Base-by-base conservation (phyloP, 2,888 invertebrate species). In the Lasiommata megera region DNA sequence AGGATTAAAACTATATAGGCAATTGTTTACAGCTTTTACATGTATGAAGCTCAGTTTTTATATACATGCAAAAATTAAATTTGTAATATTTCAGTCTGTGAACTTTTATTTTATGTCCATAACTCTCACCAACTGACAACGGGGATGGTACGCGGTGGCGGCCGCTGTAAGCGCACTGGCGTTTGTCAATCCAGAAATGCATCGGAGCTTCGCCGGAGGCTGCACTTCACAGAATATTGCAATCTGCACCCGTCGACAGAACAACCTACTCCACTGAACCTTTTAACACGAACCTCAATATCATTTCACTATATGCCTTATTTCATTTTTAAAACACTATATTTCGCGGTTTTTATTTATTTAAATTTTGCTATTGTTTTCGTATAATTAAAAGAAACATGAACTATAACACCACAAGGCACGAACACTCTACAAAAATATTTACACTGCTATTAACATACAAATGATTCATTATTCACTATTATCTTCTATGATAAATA, bases 101-200 rank as follows among this genome's bases (percentile, higher is more conserved):
- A n/a, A n/a, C n/a, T n/a, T n/a, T n/a, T n/a, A n/a, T n/a, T n/a
- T n/a, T n/a, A n/a, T n/a, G n/a, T n/a, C n/a, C n/a, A n/a, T n/a
- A n/a, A 23, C 3, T 23, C 67, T 68, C 71, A 83, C 93, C 92
- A 67, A 93, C 91, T 63, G 93, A 93, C 67, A 94, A 78, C 38
- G 94, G 94, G 56, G 94, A 93, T 64, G 94, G 94, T 66, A 94
- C 93, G 66, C 94, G 92, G 71, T 93, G 93, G 74, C 95, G 93
- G 74, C 95, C 94, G 77, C 92, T 93, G 84, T 94, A 95, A 71
- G 94, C 94, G 88, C 94, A 95, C 91, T 95, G 94, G 81, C 95
- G 94, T 88, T 96, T 96, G 84, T 95, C 95, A 82, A 96, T 96
- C 96, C 96, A 96, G 92, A 96, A 96, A 95, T 96, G 96, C 96